These are phyloP conservation scores for Mormyrops boulengeri DNA, from an alignment of 2,797 vertebrate genomes.

Conservation along the genomic window DNA sequence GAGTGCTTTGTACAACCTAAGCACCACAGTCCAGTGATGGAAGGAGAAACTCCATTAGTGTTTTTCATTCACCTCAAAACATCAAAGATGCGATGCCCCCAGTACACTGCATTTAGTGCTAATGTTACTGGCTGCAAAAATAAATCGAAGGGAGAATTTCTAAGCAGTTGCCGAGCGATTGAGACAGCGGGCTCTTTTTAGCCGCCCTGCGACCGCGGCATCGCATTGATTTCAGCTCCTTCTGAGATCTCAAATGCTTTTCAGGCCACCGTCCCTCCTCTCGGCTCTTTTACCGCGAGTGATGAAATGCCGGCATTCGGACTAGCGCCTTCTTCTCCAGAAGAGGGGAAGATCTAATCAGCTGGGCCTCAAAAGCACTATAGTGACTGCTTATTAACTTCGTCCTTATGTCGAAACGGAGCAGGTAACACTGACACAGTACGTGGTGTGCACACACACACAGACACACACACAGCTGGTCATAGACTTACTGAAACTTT, in stretches of 20 bases:
- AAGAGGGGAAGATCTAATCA: constrained; percentile 54
- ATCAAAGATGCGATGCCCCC: constrained; percentile 66
- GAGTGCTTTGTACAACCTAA: constrained; percentile 29
- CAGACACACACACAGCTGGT: neutral
- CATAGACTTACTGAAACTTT: neutral
- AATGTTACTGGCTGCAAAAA: constrained; percentile 65
- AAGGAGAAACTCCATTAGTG: constrained; percentile 56
- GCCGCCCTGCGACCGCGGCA: constrained; percentile 70
- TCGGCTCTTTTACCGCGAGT: constrained; percentile 56
- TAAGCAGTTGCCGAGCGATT: constrained; percentile 76
- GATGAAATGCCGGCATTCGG: constrained; percentile 68
- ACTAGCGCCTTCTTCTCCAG: constrained; percentile 51
- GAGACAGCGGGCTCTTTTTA: constrained; percentile 74
- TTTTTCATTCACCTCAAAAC: constrained; percentile 63
- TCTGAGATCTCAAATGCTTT: constrained; percentile 77
- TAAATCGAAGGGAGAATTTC: constrained; percentile 76
- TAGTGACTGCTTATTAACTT: constrained; percentile 45
- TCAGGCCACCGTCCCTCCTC: constrained; percentile 61
- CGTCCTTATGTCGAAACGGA: constrained; percentile 28
- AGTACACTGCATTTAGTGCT: constrained; percentile 67
- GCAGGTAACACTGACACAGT: neutral
- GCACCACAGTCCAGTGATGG: constrained; percentile 24
- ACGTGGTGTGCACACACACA: neutral
- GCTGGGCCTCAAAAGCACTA: constrained; percentile 53
- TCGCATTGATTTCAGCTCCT: constrained; percentile 77